Conservation (phyloP, 2,797 vertebrate species). For the Muscicapa striata region DNA sequence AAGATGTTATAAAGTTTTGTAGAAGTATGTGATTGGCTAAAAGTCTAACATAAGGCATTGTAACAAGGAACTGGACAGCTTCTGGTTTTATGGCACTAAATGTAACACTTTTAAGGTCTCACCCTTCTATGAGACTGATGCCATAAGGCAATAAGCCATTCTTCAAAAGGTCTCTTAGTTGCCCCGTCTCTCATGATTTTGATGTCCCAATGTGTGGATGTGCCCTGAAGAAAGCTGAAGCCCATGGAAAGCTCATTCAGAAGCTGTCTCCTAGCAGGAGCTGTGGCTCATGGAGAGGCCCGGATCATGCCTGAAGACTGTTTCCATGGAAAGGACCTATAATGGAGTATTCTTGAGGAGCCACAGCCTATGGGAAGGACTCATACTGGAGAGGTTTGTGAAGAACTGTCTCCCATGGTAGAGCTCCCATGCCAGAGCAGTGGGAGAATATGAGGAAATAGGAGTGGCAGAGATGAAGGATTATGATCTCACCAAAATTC, state of each 20-base stretch:
- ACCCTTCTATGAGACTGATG: too few relatives aligned
- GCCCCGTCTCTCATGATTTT: too few relatives aligned
- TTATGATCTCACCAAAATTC: background rate
- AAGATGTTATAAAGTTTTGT: too few relatives aligned
- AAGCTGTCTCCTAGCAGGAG: background rate
- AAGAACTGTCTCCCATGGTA: background rate
- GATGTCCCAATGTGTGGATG: too few relatives aligned
- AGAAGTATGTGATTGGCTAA: too few relatives aligned
- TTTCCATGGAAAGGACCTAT: background rate
- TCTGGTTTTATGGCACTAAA: too few relatives aligned
- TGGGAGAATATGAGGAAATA: accelerated
- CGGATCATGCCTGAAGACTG: background rate
- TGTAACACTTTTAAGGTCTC: too few relatives aligned
- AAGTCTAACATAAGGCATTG: too few relatives aligned
- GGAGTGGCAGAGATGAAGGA: background rate
- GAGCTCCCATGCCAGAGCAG: accelerated
- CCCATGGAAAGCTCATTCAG: background rate
- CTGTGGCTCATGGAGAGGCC: background rate
- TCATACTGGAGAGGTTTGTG: background rate
- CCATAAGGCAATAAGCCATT: too few relatives aligned
- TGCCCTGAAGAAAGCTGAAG: background rate
- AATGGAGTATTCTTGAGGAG: background rate
- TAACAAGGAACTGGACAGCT: too few relatives aligned
- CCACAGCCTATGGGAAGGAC: accelerated
- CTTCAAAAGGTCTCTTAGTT: too few relatives aligned